Conservation (phyloP, 2,113 vertebrate genomes). For the Paradisaea rubra region DNA sequence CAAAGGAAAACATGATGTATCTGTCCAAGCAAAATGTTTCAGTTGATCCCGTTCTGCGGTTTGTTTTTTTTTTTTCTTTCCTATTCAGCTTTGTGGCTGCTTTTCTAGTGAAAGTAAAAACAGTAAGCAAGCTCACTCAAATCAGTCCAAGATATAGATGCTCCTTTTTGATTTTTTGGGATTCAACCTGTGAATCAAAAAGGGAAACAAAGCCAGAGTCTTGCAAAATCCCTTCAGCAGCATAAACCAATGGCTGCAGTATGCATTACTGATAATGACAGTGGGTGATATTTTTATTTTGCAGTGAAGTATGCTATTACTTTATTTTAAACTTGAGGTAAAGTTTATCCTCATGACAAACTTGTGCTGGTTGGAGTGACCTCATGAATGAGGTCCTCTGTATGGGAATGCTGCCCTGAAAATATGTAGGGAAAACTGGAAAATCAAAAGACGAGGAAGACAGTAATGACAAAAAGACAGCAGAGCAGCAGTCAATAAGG, state of each 20-base stretch:
- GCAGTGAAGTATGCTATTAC: background rate
- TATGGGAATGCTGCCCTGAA: background rate
- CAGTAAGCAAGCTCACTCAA: background rate
- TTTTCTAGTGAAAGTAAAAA: background rate
- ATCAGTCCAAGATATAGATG: background rate
- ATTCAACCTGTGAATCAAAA: background rate
- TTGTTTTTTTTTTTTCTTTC: background rate
- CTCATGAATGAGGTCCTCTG: background rate
- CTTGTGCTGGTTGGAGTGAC: background rate
- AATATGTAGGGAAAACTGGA: background rate
- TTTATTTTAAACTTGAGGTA: background rate
- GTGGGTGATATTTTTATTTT: background rate
- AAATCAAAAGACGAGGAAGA: background rate
- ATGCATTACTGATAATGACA: background rate
- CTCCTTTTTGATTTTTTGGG: background rate
- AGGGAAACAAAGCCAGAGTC: background rate
- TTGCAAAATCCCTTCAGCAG: background rate
- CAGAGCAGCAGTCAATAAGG: background rate
- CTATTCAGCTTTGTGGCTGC: background rate
- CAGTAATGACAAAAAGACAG: background rate
- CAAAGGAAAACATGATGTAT: background rate
- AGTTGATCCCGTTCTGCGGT: background rate
- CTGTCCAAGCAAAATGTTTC: constrained; percentile 19
- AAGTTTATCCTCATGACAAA: background rate
- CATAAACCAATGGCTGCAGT: background rate